Percentiles rank a stretch among this genome's conserved stretches.
phyloP scores from a whole-genome alignment of 2,113 vertebrate genomes.

The Riparia riparia region DNA sequence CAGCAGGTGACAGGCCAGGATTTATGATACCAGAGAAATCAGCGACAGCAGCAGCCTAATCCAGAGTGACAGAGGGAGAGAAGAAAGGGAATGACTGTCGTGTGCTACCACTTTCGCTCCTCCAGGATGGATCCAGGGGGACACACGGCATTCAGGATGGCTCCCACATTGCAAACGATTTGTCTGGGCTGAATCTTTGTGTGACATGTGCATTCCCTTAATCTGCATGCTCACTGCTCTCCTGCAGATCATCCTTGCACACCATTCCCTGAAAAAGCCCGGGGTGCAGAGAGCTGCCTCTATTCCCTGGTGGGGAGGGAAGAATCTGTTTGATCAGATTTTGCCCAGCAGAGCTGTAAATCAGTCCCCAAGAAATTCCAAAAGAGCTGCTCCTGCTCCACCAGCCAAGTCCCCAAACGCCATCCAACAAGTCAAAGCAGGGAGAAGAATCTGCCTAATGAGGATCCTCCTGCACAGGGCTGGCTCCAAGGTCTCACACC shows the following conservation, averaged over 20 bases:
- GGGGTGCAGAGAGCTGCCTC: neutral
- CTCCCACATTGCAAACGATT: neutral
- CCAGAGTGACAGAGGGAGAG: neutral
- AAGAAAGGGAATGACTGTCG: neutral
- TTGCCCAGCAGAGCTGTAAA: conserved; percentile 6
- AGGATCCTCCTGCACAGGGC: neutral
- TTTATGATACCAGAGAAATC: neutral
- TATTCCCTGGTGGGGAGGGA: neutral
- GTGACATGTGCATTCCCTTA: neutral
- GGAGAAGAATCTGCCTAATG: neutral
- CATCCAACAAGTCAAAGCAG: neutral
- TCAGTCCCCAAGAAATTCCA: neutral
- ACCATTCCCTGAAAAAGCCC: neutral
- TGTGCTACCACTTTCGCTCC: neutral
- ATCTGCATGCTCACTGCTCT: neutral
- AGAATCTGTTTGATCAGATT: neutral
- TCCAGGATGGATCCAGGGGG: neutral
- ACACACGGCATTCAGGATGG: neutral
- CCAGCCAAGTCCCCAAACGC: neutral
- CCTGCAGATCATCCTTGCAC: neutral
- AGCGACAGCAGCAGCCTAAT: neutral
- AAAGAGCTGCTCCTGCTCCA: neutral
- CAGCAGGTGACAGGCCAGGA: neutral
- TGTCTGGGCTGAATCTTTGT: neutral
- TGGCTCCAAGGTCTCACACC: neutral